Conservation (phyloP, 2,888 invertebrate species). For the Stomorhina lunata region DNA sequence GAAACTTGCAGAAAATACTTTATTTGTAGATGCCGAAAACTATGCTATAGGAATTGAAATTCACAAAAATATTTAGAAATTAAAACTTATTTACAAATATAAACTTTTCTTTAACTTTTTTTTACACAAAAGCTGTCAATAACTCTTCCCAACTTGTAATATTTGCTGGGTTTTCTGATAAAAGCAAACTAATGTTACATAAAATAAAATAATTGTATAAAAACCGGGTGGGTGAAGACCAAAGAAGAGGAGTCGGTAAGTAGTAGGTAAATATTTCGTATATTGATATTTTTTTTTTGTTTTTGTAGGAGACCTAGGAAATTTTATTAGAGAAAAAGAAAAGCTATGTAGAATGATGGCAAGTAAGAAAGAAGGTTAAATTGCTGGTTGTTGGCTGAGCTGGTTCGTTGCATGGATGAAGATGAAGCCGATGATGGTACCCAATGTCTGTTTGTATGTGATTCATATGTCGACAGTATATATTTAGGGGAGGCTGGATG, state of each 20-base stretch:
- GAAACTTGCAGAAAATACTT: too few relatives aligned
- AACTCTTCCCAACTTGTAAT: too few relatives aligned
- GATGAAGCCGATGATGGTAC: neutral
- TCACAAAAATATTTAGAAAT: too few relatives aligned
- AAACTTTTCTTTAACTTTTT: too few relatives aligned
- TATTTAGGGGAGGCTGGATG: neutral
- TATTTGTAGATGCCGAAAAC: too few relatives aligned
- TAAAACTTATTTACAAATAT: too few relatives aligned
- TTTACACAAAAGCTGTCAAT: too few relatives aligned
- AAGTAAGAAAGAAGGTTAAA: slow-evolving; percentile 34
- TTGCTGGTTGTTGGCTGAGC: neutral
- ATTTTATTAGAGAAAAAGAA: slow-evolving; percentile 17
- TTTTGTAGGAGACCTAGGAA: slow-evolving; percentile 47
- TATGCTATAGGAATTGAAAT: too few relatives aligned
- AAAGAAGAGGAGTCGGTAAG: neutral
- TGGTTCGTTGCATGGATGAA: neutral
- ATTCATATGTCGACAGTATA: neutral
- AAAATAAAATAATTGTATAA: slow-evolving; percentile 44
- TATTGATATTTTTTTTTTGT: neutral
- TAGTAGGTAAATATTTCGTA: slow-evolving; percentile 13
- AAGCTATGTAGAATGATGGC: slow-evolving; percentile 16
- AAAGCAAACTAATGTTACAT: slow-evolving; percentile 6
- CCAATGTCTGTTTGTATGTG: neutral
- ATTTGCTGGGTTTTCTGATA: neutral
- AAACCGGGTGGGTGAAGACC: neutral